Evolutionary conservation across 2,113 vertebrate genomes (phyloP).

Genomic region (Chloebia gouldiae): DNA sequence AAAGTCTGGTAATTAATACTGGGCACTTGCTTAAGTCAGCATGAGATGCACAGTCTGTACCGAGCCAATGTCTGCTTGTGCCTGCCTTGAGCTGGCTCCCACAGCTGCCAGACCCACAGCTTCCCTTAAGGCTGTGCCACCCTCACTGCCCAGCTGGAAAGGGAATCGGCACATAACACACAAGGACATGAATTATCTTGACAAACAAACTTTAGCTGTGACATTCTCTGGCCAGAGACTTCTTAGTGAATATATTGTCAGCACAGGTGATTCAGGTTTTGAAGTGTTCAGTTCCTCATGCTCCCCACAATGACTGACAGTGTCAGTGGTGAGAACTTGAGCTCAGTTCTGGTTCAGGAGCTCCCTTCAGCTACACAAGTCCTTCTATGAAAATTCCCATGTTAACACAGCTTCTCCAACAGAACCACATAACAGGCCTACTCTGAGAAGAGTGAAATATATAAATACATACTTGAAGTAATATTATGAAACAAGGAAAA

Average conservation of each 20-base stretch:
- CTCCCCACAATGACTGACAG: background rate
- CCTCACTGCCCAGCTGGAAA: background rate
- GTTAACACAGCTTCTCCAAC: background rate
- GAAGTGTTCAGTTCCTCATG: background rate
- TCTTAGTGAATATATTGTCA: background rate
- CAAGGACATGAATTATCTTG: background rate
- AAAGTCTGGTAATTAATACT: background rate
- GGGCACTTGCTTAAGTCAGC: background rate
- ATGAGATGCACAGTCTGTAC: background rate
- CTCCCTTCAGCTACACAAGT: background rate
- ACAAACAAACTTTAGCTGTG: background rate
- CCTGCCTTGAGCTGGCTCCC: background rate
- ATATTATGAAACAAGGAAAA: background rate
- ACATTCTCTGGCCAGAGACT: background rate
- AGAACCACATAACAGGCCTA: background rate
- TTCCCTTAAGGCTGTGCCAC: background rate
- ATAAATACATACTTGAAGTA: background rate
- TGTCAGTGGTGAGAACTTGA: accelerated
- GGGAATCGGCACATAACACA: accelerated
- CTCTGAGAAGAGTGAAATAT: background rate
- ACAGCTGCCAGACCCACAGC: background rate
- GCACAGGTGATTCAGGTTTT: background rate
- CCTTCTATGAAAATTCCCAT: background rate
- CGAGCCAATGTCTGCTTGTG: background rate
- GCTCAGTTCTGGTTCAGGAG: background rate